These are phyloP conservation scores for Cochlearius cochlearius DNA, from an alignment of 2,113 vertebrate genomes.

Conservation along the genomic window DNA sequence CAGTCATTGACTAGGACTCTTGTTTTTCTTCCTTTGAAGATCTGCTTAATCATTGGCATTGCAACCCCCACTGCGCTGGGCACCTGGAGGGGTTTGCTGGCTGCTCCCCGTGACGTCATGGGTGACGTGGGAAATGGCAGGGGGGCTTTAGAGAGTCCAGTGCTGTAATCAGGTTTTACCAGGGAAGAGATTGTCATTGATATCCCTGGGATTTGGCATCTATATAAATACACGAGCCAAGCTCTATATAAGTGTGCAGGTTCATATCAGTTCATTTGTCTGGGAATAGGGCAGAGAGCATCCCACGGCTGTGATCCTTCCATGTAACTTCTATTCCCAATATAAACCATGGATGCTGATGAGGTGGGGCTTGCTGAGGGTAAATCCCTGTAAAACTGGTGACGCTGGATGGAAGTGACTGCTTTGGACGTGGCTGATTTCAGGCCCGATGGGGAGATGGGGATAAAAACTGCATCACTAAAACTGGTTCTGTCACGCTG, in stretches of 20 bases:
- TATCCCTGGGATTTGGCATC: constrained; percentile 64
- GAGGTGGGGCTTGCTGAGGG: background rate
- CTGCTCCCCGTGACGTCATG: fast-evolving
- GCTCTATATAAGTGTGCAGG: constrained; percentile 7
- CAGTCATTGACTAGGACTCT: constrained; percentile 60
- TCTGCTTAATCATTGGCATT: background rate
- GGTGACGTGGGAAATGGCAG: background rate
- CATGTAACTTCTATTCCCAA: background rate
- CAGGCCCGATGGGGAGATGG: background rate
- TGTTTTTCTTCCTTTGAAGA: constrained; percentile 54
- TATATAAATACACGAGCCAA: constrained; percentile 28
- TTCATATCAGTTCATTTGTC: constrained; percentile 30
- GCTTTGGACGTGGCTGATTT: background rate
- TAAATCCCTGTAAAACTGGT: background rate
- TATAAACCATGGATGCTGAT: background rate
- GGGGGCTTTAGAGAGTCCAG: background rate
- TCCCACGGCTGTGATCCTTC: background rate
- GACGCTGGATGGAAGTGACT: background rate
- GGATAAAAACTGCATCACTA: background rate
- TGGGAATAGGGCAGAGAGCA: background rate
- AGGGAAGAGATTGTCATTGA: constrained; percentile 53
- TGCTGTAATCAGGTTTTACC: constrained; percentile 43
- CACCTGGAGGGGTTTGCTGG: background rate
- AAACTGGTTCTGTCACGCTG: background rate
- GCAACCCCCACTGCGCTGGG: background rate